Base-by-base conservation (phyloP, 2,888 invertebrate species). In the Pinctada fucata region DNA sequence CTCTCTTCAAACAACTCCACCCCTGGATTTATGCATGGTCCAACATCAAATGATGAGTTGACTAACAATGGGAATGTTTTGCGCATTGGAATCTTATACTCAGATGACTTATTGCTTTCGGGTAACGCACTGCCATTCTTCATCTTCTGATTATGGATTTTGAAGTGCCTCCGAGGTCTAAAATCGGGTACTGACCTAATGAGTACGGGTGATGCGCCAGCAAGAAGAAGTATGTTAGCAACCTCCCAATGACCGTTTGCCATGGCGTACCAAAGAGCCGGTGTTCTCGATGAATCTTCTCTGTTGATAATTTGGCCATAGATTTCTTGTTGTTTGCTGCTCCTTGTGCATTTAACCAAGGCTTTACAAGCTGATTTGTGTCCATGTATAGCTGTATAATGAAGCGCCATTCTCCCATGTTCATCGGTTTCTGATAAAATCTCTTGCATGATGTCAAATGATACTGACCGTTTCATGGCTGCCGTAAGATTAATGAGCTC, bases 211-310 rank as follows among this genome's bases (percentile, higher is more conserved):
- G 6, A 67, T 31, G 78, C 80, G 16, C 82, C 84, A 52, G 71
- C 72, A 3, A 83, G 69, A 64, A 85, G 67, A 47, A 83, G 58
- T 50, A 77, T n/a, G 64, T 80, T 73, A 48, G 84, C 80, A 52
- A 80, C 77, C 48, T 79, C 75, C 83, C 83, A 85, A 45, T 81
- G 78, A 10, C 70, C 71, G 73, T 77, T 68, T 16, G 82, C 80
- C 63, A 85, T 52, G 10, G 84, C 83, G 75, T 85, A 84, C 84
- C 84, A 85, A 63, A 84, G 63, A 10, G 85, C 79, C 13, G 84
- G 65, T 65, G 66, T 48, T 4, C 75, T 76, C 10, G 72, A 45
- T 13, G 49, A 49, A 64, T 78, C 66, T 3, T 50, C 8, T 31
- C 67, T 6, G 10, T 77, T 72, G 50, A 77, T 51, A n/a, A 58